Evolutionary conservation across 2,113 vertebrate genomes (phyloP), one percentile per base, ranked within the genome.

Genomic region (Brachyhypopomus gauderio): DNA sequence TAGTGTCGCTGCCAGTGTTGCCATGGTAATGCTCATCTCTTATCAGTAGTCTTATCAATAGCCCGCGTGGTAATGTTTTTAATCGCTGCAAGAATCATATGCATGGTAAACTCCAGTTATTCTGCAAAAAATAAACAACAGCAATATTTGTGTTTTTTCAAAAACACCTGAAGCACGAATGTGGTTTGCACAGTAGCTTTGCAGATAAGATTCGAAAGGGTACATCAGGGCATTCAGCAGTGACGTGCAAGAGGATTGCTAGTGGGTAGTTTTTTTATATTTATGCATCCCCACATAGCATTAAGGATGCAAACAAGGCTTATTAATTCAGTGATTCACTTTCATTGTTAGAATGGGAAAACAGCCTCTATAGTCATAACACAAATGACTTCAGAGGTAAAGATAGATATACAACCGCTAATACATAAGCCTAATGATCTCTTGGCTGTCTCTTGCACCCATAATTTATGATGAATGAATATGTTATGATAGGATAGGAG

Each of bases 11-110:
- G 83, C 79, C 36, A 11, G 77, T 83, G 87, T 89, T 88, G 86
- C 88, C 82, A 89, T 89, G 84, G 87, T 71, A 78, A 89, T 83
- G 78, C 45, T 41, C 34, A 34, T 80, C 71, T 83, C 81, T 64
- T 41, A 74, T 72, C 78, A 71, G 34, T 66, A 23, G 66, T 67
- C 59, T 83, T 76, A 60, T 52, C 70, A 38, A 79, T 62, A n/a
- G 30, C 30, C 48, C 52, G 76, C 60, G 59, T 69, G 22, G 23
- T 66, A 36, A 36, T 83, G 58, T 67, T 70, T 56, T 27, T 58
- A 14, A 55, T 56, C 20, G 58, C 52, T 52, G 45, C 45, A 22
- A 69, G 62, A 55, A 77, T 48, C 60, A 48, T 69, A 55, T 14
- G 34, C 34, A 20, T 76, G 4, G 23, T 41, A 12, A 48, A 59